phyloP scores from a whole-genome alignment of 2,797 vertebrate species.

The Potorous gilbertii region DNA sequence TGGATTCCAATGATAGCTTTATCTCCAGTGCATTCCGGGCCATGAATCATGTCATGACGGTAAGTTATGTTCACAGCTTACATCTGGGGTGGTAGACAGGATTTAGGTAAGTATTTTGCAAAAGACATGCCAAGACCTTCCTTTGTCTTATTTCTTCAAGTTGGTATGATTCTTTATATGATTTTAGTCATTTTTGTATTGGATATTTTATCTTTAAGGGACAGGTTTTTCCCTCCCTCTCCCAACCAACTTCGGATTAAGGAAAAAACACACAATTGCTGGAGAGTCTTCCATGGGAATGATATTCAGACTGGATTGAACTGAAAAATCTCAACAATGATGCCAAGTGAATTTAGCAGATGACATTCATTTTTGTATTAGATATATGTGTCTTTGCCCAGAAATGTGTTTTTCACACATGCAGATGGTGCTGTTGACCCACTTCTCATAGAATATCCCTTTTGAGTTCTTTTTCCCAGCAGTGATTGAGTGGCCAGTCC shows the following conservation, averaged over 20 bases:
- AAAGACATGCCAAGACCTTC: background rate
- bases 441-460: background rate
- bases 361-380: background rate
- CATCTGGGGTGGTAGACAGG: background rate
- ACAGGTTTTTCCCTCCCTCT: constrained; percentile 10
- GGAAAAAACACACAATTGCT: background rate
- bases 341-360: background rate
- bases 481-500: background rate
- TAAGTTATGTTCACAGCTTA: constrained; percentile 75
- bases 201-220: constrained; percentile 1
- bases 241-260: background rate
- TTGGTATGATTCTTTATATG: background rate
- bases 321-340: background rate
- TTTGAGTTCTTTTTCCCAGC: background rate
- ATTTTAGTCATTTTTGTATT: background rate
- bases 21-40: constrained; percentile 76
- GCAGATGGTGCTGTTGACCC: background rate
- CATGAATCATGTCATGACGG: constrained; percentile 85
- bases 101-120: background rate
- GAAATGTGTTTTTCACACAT: background rate
- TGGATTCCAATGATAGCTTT: constrained; percentile 64
- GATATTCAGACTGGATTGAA: background rate
- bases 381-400: background rate
- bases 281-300: background rate
- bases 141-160: constrained; percentile 14